Conservation (phyloP, 2,797 vertebrate genomes). For the Bradypodion ventrale region DNA sequence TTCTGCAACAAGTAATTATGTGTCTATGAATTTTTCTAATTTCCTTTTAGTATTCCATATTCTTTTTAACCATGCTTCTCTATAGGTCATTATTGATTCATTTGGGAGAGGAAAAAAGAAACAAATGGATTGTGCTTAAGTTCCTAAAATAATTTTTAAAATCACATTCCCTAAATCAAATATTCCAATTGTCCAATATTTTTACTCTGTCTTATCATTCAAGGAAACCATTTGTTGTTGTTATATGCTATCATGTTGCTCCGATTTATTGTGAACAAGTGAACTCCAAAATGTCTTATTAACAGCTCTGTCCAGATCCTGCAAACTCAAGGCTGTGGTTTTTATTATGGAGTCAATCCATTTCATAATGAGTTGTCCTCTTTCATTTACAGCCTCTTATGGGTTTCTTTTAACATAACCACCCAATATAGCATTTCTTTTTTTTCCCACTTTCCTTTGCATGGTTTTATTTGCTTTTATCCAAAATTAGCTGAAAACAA, state of each 20-base stretch:
- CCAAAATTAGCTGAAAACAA: not conserved
- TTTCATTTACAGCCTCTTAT: not conserved
- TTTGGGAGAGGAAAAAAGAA: not conserved
- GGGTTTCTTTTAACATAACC: not conserved
- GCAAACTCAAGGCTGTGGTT: no score
- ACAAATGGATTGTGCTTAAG: not conserved
- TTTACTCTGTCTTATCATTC: not conserved
- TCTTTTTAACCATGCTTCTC: not conserved
- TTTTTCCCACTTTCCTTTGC: not conserved
- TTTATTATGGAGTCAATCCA: no score
- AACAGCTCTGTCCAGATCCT: no score
- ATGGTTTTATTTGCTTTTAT: not conserved
- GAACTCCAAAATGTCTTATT: no score
- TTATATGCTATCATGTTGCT: no score
- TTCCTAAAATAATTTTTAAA: no score
- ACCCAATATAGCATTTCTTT: not conserved
- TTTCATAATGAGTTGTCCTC: no score
- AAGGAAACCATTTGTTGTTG: not conserved
- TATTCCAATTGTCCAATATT: not conserved
- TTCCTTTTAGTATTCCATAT: not conserved
- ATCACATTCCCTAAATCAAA: not conserved
- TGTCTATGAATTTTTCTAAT: not conserved
- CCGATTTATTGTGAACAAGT: no score
- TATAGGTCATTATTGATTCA: not conserved
- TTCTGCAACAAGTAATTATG: not conserved